Evolutionary conservation across 1,140 invertebrate species (phyloP), one percentile per base, ranked within the genome.

Genomic region (Stegodyphus mimosarum): DNA sequence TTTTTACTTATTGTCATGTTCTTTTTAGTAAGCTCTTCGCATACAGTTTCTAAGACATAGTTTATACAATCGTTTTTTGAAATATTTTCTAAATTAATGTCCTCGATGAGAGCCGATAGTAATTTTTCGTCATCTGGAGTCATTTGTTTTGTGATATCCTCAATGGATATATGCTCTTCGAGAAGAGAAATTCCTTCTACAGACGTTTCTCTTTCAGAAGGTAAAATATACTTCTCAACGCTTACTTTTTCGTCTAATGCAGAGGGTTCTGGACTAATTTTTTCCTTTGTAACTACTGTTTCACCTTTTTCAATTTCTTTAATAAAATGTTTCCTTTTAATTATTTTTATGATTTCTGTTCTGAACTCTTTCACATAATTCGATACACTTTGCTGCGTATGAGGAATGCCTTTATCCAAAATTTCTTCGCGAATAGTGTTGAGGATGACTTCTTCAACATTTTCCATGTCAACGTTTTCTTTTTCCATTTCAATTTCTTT

Each of bases 391-490:
- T 67, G 13, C n/a, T 17, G 15, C 9, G 11, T 17, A 15, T 15
- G 7, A 15, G 13, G 10, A 15, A 67, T 18, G 7, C 17, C 7
- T n/a, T 67, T 67, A 15, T n/a, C 17, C 11, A 17, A 7, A 9
- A 67, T 15, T n/a, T 67, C 64, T 18, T 67, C 64, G 5, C 15
- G 7, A 17, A 67, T 17, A 17, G 5, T 17, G 7, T 67, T 7
- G 7, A 67, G 64, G 7, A 67, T 92, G 91, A 94, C 94, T 90
- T 95, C 94, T 90, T 94, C 94, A 13, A 93, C 93, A 88, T 94
- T 93, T 87, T 93, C 94, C 91, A 94, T 93, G 49, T 87, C 79
- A 67, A 81, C 86, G 52, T 81, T 86, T 52, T 84, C 83, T 52
- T 75, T 63, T 89, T 91, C 89, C 93, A 92, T 92, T 92, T 88